A percentile compares a stretch with the other conserved stretches of the same genome.
These are phyloP conservation scores for Gadopsis bispinosus DNA, from an alignment of 2,797 vertebrate species.

Conservation along the genomic window DNA sequence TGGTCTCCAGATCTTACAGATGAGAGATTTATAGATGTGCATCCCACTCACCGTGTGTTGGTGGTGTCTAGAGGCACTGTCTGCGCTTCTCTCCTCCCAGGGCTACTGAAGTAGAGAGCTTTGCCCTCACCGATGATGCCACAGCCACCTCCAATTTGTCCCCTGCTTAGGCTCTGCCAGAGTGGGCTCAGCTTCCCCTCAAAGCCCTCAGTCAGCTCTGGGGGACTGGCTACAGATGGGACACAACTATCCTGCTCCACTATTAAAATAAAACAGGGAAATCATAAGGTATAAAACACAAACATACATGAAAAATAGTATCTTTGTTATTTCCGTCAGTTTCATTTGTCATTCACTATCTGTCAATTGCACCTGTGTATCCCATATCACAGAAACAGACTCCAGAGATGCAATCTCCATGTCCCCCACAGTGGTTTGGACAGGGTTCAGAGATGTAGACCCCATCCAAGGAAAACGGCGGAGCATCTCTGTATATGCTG, in stretches of 20 bases:
- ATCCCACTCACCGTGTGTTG: slow-evolving; percentile 88
- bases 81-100: slow-evolving; percentile 92
- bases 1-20: not conserved
- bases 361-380: slow-evolving; percentile 88
- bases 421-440: slow-evolving; percentile 94
- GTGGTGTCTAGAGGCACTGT: slow-evolving; percentile 95
- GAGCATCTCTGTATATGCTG: slow-evolving; percentile 89
- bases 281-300: not conserved
- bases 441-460: slow-evolving; percentile 98
- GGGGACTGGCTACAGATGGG: slow-evolving; percentile 89
- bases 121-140: slow-evolving; percentile 93
- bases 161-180: slow-evolving; percentile 95
- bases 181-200: slow-evolving; percentile 96
- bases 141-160: slow-evolving; percentile 92
- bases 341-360: not conserved
- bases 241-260: slow-evolving; percentile 96
- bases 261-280: slow-evolving; percentile 63
- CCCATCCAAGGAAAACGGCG: slow-evolving; percentile 93
- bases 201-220: slow-evolving; percentile 95
- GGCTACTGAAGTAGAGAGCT: slow-evolving; percentile 94
- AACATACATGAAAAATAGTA: not conserved
- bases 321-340: not conserved
- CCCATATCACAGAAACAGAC: slow-evolving; percentile 99
- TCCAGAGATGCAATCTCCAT: slow-evolving; percentile 95
- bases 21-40: not conserved